Percentiles rank a stretch among this genome's conserved stretches.
phyloP scores from a whole-genome alignment of 2,113 vertebrate genomes.

The Meleagris gallopavo region DNA sequence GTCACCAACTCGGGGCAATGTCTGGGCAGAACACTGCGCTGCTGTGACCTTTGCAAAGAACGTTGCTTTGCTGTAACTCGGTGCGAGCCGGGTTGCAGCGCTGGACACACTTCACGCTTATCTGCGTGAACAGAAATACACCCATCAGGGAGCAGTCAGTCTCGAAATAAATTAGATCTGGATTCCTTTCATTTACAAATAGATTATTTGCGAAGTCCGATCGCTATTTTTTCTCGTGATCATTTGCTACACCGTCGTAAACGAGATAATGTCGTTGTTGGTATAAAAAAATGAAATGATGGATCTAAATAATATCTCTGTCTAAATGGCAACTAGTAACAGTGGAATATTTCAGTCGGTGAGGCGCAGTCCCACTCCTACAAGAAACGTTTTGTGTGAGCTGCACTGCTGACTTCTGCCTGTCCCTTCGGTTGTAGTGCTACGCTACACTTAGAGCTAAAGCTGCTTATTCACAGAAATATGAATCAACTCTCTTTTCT shows the following conservation, averaged over 20 bases:
- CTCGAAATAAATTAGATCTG: neutral
- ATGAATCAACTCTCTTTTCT: neutral
- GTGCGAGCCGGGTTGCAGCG: no score
- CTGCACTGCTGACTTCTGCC: neutral
- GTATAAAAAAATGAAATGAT: neutral
- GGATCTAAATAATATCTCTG: neutral
- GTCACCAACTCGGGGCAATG: fast-evolving
- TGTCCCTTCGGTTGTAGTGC: neutral
- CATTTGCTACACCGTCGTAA: neutral
- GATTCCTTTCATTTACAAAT: neutral
- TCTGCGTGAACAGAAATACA: neutral
- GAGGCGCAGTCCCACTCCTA: neutral
- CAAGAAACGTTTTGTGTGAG: neutral
- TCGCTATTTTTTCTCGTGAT: neutral
- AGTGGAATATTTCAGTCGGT: neutral
- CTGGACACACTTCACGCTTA: neutral
- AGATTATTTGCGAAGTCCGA: neutral
- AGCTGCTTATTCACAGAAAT: neutral
- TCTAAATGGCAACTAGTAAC: neutral
- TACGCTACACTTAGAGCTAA: neutral
- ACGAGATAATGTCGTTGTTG: conserved; percentile 13
- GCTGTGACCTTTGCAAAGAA: neutral
- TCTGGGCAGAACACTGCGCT: neutral
- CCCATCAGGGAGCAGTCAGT: neutral
- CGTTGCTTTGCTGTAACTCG: neutral